Base-by-base conservation (phyloP, 2,888 invertebrate genomes). In the Drosophila affinis region DNA sequence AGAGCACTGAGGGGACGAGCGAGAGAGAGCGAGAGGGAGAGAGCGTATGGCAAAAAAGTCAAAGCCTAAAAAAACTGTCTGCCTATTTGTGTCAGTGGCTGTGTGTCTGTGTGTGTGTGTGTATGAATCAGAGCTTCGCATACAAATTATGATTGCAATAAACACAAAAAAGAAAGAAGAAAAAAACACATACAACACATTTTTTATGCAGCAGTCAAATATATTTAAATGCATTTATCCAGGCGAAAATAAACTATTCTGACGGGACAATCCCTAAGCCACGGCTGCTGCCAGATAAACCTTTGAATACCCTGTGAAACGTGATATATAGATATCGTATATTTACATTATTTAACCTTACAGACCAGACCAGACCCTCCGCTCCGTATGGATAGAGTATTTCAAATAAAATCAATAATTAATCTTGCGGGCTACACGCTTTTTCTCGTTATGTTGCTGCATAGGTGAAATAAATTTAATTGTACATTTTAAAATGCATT, bases 401-500 rank as follows among this genome's bases (percentile, higher is more conserved):
- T 64, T 64, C 46, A 60, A 67, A 47, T 64, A 76, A 75, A 87
- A 87, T 87, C 87, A 82, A 82, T 87, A 86, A 89, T 82, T 77
- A 61, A 79, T 74, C 73, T 65, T 78, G 84, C 59, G 74, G 73
- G 58, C 48, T 56, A 70, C 62, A 44, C 39, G 24, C 55, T 65
- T 64, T 65, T 70, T 52, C 45, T 53, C 39, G 18, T 34, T n/a
- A 10, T 14, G 4, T 51, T 58, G 58, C 45, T 29, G 62, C 82
- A 62, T 63, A 70, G 73, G 60, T 71, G 74, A 67, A 76, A 76
- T 67, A 76, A 81, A 83, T 86, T 78, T 63, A 81, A 89, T 88
- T 86, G 82, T 79, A 75, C 70, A 78, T 77, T 77, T 79, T 76
- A 79, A 83, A 87, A 81, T 75, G 74, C 77, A 75, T 77, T 87